Conservation (phyloP, 2,888 invertebrate species). For the Rhamnusium bicolor region DNA sequence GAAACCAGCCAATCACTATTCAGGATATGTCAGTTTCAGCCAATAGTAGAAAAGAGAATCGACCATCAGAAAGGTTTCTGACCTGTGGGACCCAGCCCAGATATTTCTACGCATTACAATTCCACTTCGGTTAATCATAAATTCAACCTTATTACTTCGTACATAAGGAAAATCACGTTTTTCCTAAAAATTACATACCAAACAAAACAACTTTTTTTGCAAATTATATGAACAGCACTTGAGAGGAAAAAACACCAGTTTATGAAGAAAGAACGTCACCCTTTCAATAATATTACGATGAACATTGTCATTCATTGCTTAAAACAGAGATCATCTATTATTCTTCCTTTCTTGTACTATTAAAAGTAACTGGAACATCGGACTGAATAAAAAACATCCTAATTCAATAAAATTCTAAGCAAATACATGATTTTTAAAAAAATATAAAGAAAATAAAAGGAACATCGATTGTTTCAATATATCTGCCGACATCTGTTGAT, state of each 20-base stretch:
- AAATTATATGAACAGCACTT: constrained; percentile 1
- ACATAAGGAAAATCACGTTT: constrained; percentile 10
- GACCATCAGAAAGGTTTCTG: constrained; percentile 52
- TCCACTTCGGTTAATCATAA: background rate
- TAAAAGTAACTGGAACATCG: background rate
- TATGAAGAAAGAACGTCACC: background rate
- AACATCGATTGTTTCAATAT: background rate
- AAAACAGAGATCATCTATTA: constrained; percentile 11
- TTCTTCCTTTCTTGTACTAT: background rate
- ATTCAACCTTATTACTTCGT: constrained; percentile 14
- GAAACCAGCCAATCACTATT: constrained; percentile 59
- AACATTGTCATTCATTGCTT: background rate
- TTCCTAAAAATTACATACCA: background rate
- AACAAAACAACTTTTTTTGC: background rate
- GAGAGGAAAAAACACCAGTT: background rate
- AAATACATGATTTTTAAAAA: background rate
- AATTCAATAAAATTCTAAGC: background rate
- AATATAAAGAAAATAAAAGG: background rate
- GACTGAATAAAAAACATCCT: background rate
- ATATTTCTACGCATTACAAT: constrained; percentile 35
- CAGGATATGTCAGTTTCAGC: constrained; percentile 51
- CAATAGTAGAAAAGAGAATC: constrained; percentile 57
- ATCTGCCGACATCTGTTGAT: background rate
- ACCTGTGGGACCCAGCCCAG: constrained; percentile 46
- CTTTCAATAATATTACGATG: background rate